phyloP scores from a whole-genome alignment of 2,113 vertebrate species.

The Callipepla californica region DNA sequence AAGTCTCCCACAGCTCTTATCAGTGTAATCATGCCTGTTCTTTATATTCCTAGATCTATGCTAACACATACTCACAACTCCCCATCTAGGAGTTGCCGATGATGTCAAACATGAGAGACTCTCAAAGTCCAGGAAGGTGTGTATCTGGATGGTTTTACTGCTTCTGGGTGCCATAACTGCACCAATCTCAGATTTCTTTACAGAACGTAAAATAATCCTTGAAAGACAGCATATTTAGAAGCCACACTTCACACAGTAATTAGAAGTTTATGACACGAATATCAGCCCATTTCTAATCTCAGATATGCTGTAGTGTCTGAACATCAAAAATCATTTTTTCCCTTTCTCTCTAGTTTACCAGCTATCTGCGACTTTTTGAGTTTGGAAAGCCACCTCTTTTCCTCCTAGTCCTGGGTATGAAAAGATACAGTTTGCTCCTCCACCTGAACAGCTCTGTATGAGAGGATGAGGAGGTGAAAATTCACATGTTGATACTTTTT shows the following conservation, averaged over 20 bases:
- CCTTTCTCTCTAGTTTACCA: not conserved
- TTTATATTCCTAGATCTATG: not conserved
- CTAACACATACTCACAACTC: not conserved
- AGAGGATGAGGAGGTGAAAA: slow-evolving; percentile 20
- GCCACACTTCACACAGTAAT: not conserved
- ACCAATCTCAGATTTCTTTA: not conserved
- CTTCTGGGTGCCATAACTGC: not conserved
- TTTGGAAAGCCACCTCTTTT: not conserved
- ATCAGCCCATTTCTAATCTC: not conserved
- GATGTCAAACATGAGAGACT: not conserved
- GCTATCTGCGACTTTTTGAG: not conserved
- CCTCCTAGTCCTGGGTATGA: not conserved
- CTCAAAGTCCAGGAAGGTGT: not conserved
- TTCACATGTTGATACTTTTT: slow-evolving; percentile 4
- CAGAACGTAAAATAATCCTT: not conserved
- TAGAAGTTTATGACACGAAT: not conserved
- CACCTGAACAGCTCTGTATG: not conserved
- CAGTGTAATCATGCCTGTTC: not conserved
- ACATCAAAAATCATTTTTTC: not conserved
- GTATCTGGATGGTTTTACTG: not conserved
- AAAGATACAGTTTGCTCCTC: slow-evolving; percentile 6
- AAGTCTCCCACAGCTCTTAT: not conserved
- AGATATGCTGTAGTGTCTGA: not conserved
- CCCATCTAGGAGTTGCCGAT: not conserved
- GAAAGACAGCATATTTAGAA: not conserved